Base-by-base conservation (phyloP, 2,113 vertebrate species). In the Origma solitaria region DNA sequence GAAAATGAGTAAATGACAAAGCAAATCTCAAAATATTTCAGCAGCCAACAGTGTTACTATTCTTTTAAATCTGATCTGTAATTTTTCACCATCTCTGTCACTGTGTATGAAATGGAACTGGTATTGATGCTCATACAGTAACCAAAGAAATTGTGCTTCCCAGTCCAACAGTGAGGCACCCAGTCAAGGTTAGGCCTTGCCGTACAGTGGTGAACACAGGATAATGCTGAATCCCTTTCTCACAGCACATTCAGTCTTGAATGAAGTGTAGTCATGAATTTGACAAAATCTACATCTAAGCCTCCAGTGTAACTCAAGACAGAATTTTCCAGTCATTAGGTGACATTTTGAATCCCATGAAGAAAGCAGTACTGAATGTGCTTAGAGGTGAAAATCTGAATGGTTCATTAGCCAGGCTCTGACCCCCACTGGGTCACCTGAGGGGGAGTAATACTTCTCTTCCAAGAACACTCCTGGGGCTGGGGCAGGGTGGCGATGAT, bases 171-270 rank as follows among this genome's bases (percentile, higher is more conserved):
- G 13, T 7, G 47, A 15, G 7, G 21, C 28, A 53, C 31, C 22
- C 25, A 21, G 13, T 17, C 11, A 75, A 70, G n/a, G 40, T 27
- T 13, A 70, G 27, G 17, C 35, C 40, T 54, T 80, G 30, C 23
- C 1, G 0, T 18, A 28, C 7, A 20, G 0, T 44, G 22, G 19
- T 35, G 9, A 78, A 58, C 4, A 47, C 35, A n/a, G 9, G 13
- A 15, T 15, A 51, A 30, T 3, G 28, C 31, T 47, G 40, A 75
- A 88, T 25, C n/a, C 28, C 16, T 16, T 9, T 28, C 28, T 71
- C 51, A 45, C 11, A 16, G 17, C 8, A 49, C 12, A 31, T 64
- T 64, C 38, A 27, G 3, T 47, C n/a, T 47, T 60, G 13, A 65
- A 51, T 31, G 4, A 53, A 49, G 7, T 15, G 31, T 40, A 57